phyloP scores from a whole-genome alignment of 2,797 vertebrate genomes.

The Graptemys geographica region DNA sequence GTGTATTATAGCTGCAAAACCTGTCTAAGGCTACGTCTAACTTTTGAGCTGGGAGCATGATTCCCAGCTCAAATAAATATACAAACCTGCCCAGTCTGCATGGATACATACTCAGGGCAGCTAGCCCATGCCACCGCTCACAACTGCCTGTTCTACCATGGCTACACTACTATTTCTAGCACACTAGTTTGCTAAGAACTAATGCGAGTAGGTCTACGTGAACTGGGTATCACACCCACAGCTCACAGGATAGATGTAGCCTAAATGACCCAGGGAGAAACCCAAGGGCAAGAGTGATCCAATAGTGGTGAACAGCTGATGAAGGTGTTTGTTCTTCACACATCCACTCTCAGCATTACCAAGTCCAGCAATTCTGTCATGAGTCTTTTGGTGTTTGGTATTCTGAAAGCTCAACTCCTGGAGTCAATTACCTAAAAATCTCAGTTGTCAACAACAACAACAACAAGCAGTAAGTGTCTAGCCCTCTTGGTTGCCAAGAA shows the following conservation, averaged over 20 bases:
- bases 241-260: not conserved
- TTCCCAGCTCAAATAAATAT: not conserved
- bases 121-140: not conserved
- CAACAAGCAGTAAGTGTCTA: not conserved
- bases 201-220: not conserved
- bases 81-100: not conserved
- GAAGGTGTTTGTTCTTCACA: not conserved
- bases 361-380: not conserved
- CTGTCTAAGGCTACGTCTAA: not conserved
- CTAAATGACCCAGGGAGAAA: not conserved
- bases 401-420: not conserved
- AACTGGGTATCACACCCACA: not conserved
- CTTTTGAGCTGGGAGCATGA: not conserved
- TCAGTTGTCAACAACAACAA: not conserved
- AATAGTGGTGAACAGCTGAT: not conserved
- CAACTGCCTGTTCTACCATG: not conserved
- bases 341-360: not conserved
- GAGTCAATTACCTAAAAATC: not conserved
- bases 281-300: not conserved
- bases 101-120: not conserved
- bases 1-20: not conserved
- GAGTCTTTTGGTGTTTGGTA: not conserved
- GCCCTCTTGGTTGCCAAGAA: not conserved
- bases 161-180: not conserved
- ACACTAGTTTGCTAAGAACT: not conserved